Base-by-base conservation (phyloP, 2,888 invertebrate species). In the Cryptops parisi region DNA sequence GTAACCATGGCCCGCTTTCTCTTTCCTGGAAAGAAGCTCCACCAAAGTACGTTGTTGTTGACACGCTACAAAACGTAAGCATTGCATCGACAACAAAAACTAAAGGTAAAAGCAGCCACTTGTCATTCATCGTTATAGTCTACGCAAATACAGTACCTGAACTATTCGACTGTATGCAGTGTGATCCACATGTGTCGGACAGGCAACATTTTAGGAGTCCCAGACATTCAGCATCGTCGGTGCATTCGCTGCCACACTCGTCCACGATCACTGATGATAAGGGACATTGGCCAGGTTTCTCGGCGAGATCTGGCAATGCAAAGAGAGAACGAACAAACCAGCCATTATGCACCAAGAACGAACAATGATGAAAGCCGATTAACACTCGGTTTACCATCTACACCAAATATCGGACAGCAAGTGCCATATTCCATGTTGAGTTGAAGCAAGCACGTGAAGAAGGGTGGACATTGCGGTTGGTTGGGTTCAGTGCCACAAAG, bases 201-300 rank as follows among this genome's bases (percentile, higher is more conserved):
- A 75, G 75, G 63, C 88, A 88, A 64, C 88, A 88, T 65, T 87
- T 88, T 63, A 84, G 81, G 70, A 83, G 79, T 0, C 81, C 81
- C 1, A 81, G 80, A 62, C 88, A 88, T 66, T 88, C 85, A 45
- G 87, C 69, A 64, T 88, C 88, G 63, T 84, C 83, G 15, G 76
- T 75, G 47, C 59, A 59, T 9, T 40, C 27, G 2, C n/a, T 39
- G 21, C 52, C 48, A 27, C 52, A 52, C 22, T 51, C 52, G 6
- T 4, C 25, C 15, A n/a, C n/a, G n/a, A n/a, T n/a, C n/a, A n/a
- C n/a, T 9, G 19, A 39, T 5, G 59, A 58, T 12, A 59, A 52
- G 0, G 87, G 86, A 64, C 88, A 88, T 2, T 78, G 75, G 1
- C 87, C 87, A 0, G 84, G 79, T 65, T 87, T 84, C 62, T 82